These are phyloP conservation scores for Tapera naevia DNA, from an alignment of 2,797 vertebrate species.

Conservation along the genomic window DNA sequence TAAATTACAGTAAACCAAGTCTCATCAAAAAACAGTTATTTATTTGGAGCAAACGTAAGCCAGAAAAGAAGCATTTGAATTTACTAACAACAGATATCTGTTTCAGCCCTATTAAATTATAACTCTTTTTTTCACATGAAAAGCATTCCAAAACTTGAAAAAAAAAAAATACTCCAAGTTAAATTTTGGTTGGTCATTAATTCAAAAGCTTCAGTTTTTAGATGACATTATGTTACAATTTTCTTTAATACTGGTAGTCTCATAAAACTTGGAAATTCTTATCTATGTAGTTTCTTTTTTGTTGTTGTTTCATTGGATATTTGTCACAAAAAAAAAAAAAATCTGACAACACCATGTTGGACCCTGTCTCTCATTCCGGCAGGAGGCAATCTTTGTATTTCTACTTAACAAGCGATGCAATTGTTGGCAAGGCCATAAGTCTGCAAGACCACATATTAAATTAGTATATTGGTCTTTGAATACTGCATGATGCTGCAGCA, in stretches of 20 bases:
- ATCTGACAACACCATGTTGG: not conserved
- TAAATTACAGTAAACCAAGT: not conserved
- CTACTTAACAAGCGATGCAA: not conserved
- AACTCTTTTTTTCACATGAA: not conserved
- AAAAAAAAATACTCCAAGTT: not conserved
- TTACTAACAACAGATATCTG: not conserved
- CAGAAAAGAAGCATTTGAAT: not conserved
- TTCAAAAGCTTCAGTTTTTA: not conserved
- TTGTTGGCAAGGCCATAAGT: not conserved
- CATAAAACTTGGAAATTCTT: not conserved
- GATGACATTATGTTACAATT: not conserved
- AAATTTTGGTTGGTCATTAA: not conserved
- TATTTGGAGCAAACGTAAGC: not conserved
- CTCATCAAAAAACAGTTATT: not conserved
- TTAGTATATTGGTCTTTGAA: constrained; percentile 36
- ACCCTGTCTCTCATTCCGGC: not conserved
- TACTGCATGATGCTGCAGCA: not conserved
- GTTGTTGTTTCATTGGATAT: not conserved
- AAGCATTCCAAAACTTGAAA: not conserved
- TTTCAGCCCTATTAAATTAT: not conserved
- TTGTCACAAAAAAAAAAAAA: not conserved
- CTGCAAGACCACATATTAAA: not conserved
- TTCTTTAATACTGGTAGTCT: not conserved
- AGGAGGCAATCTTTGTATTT: constrained; percentile 10
- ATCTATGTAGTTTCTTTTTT: not conserved